Evolutionary conservation across 2,888 invertebrate species (phyloP), one percentile per base, ranked within the genome.

Genomic region (Xylophagus ater): DNA sequence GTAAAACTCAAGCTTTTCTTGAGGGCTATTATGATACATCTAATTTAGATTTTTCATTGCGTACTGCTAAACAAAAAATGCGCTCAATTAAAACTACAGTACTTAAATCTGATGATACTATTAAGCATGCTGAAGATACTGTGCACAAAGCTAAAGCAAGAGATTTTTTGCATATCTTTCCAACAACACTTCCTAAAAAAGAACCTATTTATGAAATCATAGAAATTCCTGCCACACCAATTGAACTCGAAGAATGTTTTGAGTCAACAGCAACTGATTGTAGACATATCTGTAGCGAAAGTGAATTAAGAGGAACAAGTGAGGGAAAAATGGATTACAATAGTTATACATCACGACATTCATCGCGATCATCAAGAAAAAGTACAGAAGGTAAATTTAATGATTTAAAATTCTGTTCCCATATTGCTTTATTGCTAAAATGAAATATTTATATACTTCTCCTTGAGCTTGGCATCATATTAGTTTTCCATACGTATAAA

Each of bases 331-430:
- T 58, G 60, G 60, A 59, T 53, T 60, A 59, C 47, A 53, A 58
- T 21, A 30, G 43, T 43, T 50, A 46, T 49, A 54, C 52, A 46
- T 72, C 77, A 49, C 64, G 66, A 51, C 72, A 75, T 53, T 75
- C 71, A 55, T 62, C 66, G 46, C 72, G 72, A 65, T 70, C 73
- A 59, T 74, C 74, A 54, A 71, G 74, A 56, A 72, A 71, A 65
- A 68, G 71, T 34, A 69, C 74, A 55, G 75, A 76, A 71, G 73
- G 76, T 75, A 59, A 58, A 54, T 44, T 15, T 25, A 14, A 24
- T 13, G 15, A 10, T 23, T 23, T 23, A 10, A 8, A 8, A 23
- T 23, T 23, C 7, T 23, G 23, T n/a, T n/a, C n/a, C n/a, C n/a
- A n/a, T n/a, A n/a, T n/a, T n/a, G n/a, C n/a, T n/a, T n/a, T n/a